phyloP scores from a whole-genome alignment of 2,797 vertebrate genomes.

The Rhinoraja longicauda region DNA sequence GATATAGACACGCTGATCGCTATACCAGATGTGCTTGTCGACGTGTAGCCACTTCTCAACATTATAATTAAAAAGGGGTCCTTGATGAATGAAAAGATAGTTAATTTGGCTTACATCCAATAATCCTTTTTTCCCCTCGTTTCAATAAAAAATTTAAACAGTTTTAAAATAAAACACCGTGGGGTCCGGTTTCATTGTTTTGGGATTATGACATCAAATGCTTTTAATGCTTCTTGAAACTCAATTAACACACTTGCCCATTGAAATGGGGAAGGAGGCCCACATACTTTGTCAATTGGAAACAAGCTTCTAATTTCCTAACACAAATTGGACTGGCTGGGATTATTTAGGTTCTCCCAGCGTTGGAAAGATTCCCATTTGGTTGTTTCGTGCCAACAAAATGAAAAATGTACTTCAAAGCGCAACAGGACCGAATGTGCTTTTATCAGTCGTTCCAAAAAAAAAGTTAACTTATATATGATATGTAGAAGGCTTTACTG shows the following conservation, averaged over 20 bases:
- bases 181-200: constrained; percentile 28
- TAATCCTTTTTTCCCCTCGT: background rate
- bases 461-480: background rate
- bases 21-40: constrained; percentile 49
- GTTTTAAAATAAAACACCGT: background rate
- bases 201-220: constrained; percentile 19
- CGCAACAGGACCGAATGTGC: constrained; percentile 16
- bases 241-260: constrained; percentile 25
- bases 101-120: background rate
- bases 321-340: constrained; percentile 22
- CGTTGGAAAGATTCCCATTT: constrained; percentile 25
- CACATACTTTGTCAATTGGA: constrained; percentile 31
- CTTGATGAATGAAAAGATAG: constrained; percentile 40
- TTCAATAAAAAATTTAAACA: background rate
- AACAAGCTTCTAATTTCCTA: constrained; percentile 16
- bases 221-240: constrained; percentile 32
- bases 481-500: constrained; percentile 23
- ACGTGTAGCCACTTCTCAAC: constrained; percentile 41
- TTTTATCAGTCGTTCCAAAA: constrained; percentile 8
- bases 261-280: background rate
- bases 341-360: constrained; percentile 8
- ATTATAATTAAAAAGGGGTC: constrained; percentile 39
- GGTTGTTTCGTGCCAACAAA: background rate
- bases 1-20: constrained; percentile 51
- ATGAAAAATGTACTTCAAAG: constrained; percentile 18